Evolutionary conservation across 1,140 invertebrate genomes (phyloP).

Genomic region (Ditylenchus dipsaci): DNA sequence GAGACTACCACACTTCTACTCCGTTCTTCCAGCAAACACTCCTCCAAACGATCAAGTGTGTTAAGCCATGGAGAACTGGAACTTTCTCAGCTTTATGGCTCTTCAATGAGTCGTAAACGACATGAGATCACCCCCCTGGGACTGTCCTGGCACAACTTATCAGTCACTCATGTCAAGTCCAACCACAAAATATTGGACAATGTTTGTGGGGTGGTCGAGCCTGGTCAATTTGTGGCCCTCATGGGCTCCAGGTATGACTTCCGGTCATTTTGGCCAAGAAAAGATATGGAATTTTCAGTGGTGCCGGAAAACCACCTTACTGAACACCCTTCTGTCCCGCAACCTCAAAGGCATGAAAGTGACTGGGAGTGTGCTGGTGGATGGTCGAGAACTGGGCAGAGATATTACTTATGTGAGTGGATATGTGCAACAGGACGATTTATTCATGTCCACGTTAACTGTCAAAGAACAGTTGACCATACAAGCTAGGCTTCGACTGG

Average conservation of each 20-base stretch:
- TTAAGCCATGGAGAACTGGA: background rate
- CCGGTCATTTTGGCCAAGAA: background rate
- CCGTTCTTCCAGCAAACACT: background rate
- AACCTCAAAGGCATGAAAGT: conserved; percentile 55
- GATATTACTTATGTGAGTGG: conserved; percentile 60
- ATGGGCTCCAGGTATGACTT: conserved; percentile 54
- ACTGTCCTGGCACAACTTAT: conserved; percentile 33
- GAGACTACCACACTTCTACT: background rate
- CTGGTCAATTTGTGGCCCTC: conserved; percentile 55
- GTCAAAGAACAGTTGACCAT: conserved; percentile 64
- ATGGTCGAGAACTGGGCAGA: conserved; percentile 43
- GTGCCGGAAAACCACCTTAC: conserved; percentile 58
- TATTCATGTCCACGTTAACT: conserved; percentile 64
- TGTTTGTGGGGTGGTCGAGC: conserved; percentile 36
- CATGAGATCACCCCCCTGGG: background rate
- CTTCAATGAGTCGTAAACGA: background rate
- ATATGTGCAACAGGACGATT: conserved; percentile 66
- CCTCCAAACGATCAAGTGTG: background rate
- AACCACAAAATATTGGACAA: conserved; percentile 37
- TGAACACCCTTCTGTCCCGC: conserved; percentile 50
- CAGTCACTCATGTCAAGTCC: conserved; percentile 30
- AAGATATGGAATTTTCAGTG: conserved; percentile 43
- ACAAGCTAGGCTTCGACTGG: conserved; percentile 59
- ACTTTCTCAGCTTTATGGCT: background rate
- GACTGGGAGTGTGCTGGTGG: conserved; percentile 48